phyloP scores from a whole-genome alignment of 2,797 vertebrate genomes.

The Tenualosa ilisha region DNA sequence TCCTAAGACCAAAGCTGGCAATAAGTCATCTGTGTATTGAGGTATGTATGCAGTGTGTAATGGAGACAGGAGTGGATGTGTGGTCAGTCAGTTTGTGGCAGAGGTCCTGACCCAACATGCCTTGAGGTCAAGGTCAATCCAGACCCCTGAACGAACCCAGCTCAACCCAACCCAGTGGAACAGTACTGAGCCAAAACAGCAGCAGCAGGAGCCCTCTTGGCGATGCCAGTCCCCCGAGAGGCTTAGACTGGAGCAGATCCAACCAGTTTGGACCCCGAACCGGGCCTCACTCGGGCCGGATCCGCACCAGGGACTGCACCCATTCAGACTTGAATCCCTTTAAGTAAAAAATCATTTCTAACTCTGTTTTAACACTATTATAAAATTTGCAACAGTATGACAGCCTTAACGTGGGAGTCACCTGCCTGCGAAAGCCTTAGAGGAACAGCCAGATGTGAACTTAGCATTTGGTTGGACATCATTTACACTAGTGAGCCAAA shows the following conservation, averaged over 20 bases:
- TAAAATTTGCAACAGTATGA: constrained; percentile 71
- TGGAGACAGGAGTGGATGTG: not conserved
- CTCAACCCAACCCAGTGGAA: constrained; percentile 42
- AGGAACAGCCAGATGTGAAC: no score
- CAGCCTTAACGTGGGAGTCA: constrained; percentile 64
- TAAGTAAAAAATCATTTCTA: no score
- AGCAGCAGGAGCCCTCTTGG: constrained; percentile 70
- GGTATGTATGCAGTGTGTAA: not conserved
- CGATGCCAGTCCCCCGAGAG: constrained; percentile 49
- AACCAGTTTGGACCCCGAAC: not conserved
- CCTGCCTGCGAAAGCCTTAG: no score
- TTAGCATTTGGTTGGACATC: no score
- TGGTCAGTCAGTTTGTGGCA: no score
- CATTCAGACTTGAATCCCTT: constrained; percentile 3
- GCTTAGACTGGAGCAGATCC: no score
- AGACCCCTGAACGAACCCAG: constrained; percentile 2
- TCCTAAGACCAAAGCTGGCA: no score
- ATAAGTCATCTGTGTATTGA: no score
- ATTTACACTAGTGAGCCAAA: no score
- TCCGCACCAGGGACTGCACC: no score
- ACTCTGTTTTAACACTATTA: constrained; percentile 52
- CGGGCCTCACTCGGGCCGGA: not conserved
- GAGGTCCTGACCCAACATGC: not conserved
- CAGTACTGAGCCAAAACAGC: constrained; percentile 53
- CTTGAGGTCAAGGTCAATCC: no score